These are phyloP conservation scores for Diorhabda sublineata DNA, from an alignment of 1,140 invertebrate genomes.

Conservation along the genomic window DNA sequence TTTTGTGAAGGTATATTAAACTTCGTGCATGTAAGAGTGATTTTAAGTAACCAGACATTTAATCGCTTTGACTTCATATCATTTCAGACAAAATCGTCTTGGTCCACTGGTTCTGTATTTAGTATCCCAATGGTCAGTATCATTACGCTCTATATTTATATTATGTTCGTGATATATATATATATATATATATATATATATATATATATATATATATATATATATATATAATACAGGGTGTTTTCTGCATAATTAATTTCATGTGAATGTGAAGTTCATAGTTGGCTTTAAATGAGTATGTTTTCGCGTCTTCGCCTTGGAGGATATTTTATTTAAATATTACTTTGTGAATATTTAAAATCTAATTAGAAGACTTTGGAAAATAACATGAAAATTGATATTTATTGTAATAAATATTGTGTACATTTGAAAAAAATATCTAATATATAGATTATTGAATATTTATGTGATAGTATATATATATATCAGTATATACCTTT, in stretches of 20 bases:
- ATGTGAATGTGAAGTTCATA: neutral
- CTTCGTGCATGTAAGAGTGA: slow-evolving; percentile 38
- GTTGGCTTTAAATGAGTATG: too few relatives aligned
- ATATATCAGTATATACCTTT: too few relatives aligned
- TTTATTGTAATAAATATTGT: too few relatives aligned
- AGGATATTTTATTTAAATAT: too few relatives aligned
- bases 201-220: slow-evolving; percentile 25
- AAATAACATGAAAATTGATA: too few relatives aligned
- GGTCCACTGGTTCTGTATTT: slow-evolving; percentile 35
- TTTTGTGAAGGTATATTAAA: slow-evolving; percentile 39
- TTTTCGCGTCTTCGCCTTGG: too few relatives aligned
- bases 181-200: slow-evolving; percentile 26
- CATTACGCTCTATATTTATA: slow-evolving; percentile 34
- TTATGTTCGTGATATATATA: slow-evolving; percentile 24
- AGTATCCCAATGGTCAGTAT: slow-evolving; percentile 38
- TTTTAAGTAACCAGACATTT: slow-evolving; percentile 32
- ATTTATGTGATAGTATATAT: too few relatives aligned
- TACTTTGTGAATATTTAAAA: too few relatives aligned
- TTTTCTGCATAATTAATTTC: slow-evolving; percentile 3
- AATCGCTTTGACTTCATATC: slow-evolving; percentile 21
- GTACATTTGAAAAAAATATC: too few relatives aligned
- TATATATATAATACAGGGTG: slow-evolving; percentile 24
- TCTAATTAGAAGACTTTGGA: too few relatives aligned
- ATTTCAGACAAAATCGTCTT: slow-evolving; percentile 26
- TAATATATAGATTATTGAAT: too few relatives aligned